A percentile compares a stretch with the other conserved stretches of the same genome.
Conservation (phyloP, 2,113 vertebrate genomes). For the Neotoma lepida region DNA sequence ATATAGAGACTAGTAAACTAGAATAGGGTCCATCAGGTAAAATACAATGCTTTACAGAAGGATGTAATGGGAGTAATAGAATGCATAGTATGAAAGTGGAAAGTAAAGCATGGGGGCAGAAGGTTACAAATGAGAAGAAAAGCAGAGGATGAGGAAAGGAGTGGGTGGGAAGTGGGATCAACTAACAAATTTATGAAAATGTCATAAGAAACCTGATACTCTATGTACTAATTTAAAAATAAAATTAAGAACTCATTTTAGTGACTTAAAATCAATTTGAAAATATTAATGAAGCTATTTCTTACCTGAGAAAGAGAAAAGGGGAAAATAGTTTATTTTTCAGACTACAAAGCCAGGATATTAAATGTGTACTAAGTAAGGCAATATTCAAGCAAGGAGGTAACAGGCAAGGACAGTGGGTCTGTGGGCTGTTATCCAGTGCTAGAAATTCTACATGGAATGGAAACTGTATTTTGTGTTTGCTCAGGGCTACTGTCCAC, state of each 20-base stretch:
- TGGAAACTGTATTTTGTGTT: neutral
- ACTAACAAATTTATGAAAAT: neutral
- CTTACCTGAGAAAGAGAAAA: neutral
- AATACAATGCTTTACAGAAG: neutral
- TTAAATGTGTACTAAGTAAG: neutral
- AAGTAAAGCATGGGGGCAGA: neutral
- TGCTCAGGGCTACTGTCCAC: neutral
- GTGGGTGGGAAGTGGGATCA: neutral
- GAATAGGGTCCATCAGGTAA: neutral
- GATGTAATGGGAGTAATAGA: neutral
- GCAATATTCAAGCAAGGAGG: neutral
- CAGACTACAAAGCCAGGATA: neutral
- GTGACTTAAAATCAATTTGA: neutral
- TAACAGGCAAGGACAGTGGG: neutral
- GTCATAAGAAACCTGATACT: neutral
- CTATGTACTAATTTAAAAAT: neutral
- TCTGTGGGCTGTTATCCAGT: neutral
- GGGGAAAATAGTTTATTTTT: neutral
- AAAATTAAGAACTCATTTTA: neutral
- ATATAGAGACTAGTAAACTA: neutral
- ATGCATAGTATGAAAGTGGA: neutral
- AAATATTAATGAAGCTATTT: neutral
- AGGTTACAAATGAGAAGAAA: neutral
- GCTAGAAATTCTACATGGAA: neutral
- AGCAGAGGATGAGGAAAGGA: neutral